Evolutionary conservation across 2,888 invertebrate species (phyloP).

Genomic region (Dichetophora obliterata): DNA sequence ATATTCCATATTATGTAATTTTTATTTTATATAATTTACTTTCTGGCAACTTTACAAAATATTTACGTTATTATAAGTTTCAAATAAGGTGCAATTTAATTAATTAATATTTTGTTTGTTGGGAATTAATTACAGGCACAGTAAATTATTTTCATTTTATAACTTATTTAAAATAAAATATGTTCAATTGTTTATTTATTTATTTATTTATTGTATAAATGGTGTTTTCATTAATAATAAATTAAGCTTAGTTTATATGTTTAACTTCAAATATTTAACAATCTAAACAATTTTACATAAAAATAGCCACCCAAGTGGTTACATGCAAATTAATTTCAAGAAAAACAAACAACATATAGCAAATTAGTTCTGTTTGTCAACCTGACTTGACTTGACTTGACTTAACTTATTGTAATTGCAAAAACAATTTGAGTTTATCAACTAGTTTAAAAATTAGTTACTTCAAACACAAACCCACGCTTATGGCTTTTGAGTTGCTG

Average conservation of each 20-base stretch:
- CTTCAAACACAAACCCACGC: neutral
- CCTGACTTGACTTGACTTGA: no score
- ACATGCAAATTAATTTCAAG: neutral
- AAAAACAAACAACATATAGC: neutral
- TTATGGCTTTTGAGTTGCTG: neutral
- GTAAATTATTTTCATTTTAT: conserved; percentile 32
- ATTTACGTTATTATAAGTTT: neutral
- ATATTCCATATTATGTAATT: neutral
- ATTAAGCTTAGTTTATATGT: neutral
- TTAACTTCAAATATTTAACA: neutral
- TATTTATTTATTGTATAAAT: conserved; percentile 1
- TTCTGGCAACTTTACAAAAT: neutral
- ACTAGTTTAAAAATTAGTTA: neutral
- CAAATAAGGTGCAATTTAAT: conserved; percentile 6
- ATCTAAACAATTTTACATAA: conserved; percentile 1
- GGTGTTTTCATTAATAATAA: conserved; percentile 21
- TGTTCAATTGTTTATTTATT: conserved; percentile 5
- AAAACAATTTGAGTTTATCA: neutral
- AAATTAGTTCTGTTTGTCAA: no score
- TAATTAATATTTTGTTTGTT: conserved; percentile 20
- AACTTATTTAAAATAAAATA: neutral
- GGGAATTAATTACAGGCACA: conserved; percentile 38
- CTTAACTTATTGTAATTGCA: neutral
- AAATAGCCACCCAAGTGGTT: neutral
- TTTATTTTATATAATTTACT: neutral